Base-by-base conservation (phyloP, 2,888 invertebrate species). In the Brachyptera putata region DNA sequence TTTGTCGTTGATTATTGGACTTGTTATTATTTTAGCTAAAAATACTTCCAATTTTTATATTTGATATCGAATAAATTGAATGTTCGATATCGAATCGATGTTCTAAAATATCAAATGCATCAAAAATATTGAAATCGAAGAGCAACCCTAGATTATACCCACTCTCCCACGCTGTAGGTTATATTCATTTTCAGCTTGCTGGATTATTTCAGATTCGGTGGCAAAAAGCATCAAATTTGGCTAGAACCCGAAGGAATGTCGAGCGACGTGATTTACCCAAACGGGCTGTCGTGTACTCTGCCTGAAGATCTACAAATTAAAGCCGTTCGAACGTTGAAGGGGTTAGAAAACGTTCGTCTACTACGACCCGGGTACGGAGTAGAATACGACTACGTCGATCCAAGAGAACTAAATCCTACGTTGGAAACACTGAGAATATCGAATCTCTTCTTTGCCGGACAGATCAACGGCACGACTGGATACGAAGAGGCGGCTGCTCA, bases 401-500 rank as follows among this genome's bases (percentile, higher is more conserved):
- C 94, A 0, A 78, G 89, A 58, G 91, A 94, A 75, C 71, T 95
- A 21, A 81, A 79, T 60, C 77, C 80, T 1, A 82, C 84, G 2
- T 75, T 95, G 58, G 91, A 94, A 74, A 89, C 92, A 0, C 84
- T 84, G 68, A 80, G 77, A 67, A 79, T 93, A 4, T 69, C 77
- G 1, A 83, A 85, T 39, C 76, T 95, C 9, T 95, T 84, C 73
- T 80, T 95, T 63, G 93, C 94, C 48, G 95, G 95, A 0, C 95
- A 95, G 76, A 91, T 95, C 62, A 95, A 95, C 76, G 95, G 94
- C 3, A 91, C 91, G 0, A 91, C 91, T 0, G 91, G 94, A 0
- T 95, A 95, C 72, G 94, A 95, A 76, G 94, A 95, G 74, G 95
- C 95, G 7, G 94, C 93, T 0, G 86, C 89, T 0, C 95, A 95